These are phyloP conservation scores for Gymnothorax javanicus DNA, from an alignment of 2,797 vertebrate species.

Conservation along the genomic window DNA sequence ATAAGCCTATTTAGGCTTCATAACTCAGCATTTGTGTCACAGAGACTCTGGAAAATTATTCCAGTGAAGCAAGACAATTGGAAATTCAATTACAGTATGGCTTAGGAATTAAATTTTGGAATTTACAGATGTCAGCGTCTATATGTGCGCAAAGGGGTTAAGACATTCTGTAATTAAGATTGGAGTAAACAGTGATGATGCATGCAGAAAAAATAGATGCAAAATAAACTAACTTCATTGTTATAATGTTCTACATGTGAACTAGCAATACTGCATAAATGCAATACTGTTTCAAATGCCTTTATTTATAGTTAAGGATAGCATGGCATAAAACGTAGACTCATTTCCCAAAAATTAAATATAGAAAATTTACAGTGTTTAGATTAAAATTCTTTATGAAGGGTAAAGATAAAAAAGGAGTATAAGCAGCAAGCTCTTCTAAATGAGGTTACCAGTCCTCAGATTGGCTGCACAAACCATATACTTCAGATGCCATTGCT, in stretches of 20 bases:
- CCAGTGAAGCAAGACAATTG: too few relatives aligned
- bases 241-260: neutral
- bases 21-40: too few relatives aligned
- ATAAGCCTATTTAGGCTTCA: too few relatives aligned
- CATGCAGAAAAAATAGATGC: neutral
- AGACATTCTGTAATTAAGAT: neutral
- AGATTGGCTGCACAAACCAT: neutral
- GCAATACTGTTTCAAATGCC: neutral
- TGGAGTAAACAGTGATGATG: neutral
- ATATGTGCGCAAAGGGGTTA: neutral
- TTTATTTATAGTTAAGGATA: neutral
- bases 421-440: neutral
- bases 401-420: neutral
- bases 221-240: neutral
- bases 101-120: too few relatives aligned
- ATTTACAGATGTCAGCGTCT: too few relatives aligned
- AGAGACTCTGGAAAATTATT: too few relatives aligned
- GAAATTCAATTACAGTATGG: too few relatives aligned
- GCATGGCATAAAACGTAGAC: neutral
- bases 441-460: neutral
- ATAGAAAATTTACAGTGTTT: neutral
- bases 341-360: neutral
- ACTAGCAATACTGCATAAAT: neutral
- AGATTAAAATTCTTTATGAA: neutral
- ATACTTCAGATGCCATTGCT: neutral